A percentile compares a stretch with the other conserved stretches of the same genome.
Conservation (phyloP, 2,797 vertebrate species). For the Odontamblyopus rebecca region DNA sequence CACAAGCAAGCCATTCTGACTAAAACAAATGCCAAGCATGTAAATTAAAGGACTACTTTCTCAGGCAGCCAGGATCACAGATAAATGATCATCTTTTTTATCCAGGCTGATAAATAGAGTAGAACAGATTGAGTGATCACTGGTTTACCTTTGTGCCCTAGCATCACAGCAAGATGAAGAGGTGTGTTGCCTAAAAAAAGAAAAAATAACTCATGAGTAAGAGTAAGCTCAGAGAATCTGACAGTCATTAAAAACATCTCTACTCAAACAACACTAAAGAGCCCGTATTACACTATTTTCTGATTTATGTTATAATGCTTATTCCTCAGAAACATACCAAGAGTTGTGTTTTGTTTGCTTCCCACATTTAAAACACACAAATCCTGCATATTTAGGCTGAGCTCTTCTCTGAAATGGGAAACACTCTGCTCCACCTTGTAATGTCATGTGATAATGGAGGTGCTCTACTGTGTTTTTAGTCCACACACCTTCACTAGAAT, state of each 20-base stretch:
- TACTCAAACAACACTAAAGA: neutral
- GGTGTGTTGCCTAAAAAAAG: conserved; percentile 88
- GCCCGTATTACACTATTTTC: too few relatives aligned
- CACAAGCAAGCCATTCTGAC: neutral
- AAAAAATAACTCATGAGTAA: neutral
- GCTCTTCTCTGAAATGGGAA: too few relatives aligned
- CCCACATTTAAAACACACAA: too few relatives aligned
- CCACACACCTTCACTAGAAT: too few relatives aligned
- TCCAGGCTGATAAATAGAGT: neutral
- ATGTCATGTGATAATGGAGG: too few relatives aligned
- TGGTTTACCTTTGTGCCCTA: conserved; percentile 92
- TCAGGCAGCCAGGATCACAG: conserved; percentile 18
- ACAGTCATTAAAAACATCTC: neutral
- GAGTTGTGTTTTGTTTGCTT: too few relatives aligned
- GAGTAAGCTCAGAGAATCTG: neutral
- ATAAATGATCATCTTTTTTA: conserved; percentile 25
- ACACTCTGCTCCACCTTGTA: too few relatives aligned
- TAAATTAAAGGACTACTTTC: conserved; percentile 14
- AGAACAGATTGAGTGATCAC: conserved; percentile 1
- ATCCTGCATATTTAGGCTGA: too few relatives aligned
- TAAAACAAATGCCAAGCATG: neutral
- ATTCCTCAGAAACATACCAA: too few relatives aligned
- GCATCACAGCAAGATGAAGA: conserved; percentile 95
- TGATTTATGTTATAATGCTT: too few relatives aligned
- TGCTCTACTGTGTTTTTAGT: too few relatives aligned